Evolutionary conservation across 2,113 vertebrate species (phyloP), one percentile per base, ranked within the genome.

Genomic region (Paratilapia polleni): DNA sequence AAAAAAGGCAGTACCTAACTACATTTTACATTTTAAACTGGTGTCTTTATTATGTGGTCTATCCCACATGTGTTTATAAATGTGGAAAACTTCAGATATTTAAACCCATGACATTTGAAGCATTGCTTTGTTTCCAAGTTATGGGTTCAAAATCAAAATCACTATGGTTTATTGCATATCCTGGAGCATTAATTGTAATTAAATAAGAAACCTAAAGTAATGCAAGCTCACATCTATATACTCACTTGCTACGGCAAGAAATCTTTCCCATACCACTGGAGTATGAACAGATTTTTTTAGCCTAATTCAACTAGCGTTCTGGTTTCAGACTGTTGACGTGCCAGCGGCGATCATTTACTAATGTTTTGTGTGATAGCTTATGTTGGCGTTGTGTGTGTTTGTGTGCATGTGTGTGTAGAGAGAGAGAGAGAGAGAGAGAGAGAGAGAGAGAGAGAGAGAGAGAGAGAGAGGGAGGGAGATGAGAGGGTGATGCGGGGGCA

Each of bases 361-460:
- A 89, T 92, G 87, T 90, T 92, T 85, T 91, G 89, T 90, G 89
- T 79, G 77, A 89, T 80, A 91, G 87, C 84, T 90, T 90, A 89
- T 91, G 89, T 73, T 88, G 59, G 73, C 54, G 78, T 78, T 91
- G 82, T 84, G 62, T 82, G 57, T 43, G 22, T 79, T 41, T 81
- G 73, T 77, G 64, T 80, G 73, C 63, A 52, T 26, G 43, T 49
- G 43, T 15, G 14, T 49, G 58, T 81, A 11, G 12, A 15, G 43
- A 2, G 43, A 47, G 43, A 1, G 43, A 47, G 43, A 15, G 43
- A 52, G 47, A 34, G 34, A 34, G 6, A 34, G 57, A 24, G 28
- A 20, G 58, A 41, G 59, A 49, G 26, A 66, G 15, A 28, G 60
- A 54, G 80, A 76, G 28, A 59, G 83, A 84, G 73, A 8, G 80